A percentile compares a stretch with the other conserved stretches of the same genome.
Evolutionary conservation across 2,113 vertebrate genomes (phyloP).

Genomic region (Notothenia rossii): DNA sequence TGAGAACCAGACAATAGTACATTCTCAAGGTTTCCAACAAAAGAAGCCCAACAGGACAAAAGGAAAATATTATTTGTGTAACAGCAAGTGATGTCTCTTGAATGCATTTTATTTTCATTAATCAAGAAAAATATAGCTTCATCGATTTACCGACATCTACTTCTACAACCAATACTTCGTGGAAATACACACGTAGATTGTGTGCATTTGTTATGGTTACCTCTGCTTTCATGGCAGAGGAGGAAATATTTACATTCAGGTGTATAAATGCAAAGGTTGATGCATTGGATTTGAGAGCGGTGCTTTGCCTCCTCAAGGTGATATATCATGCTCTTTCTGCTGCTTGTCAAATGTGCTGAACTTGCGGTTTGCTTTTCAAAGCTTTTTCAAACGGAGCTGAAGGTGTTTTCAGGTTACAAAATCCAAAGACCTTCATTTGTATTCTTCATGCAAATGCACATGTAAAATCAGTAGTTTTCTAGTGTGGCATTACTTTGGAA

Average conservation of each 20-base stretch:
- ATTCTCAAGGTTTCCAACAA: constrained; percentile 18
- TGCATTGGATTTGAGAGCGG: constrained; percentile 48
- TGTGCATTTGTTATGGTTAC: constrained; percentile 62
- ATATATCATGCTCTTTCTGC: constrained; percentile 64
- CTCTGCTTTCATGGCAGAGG: constrained; percentile 39
- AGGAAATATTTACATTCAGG: constrained; percentile 48
- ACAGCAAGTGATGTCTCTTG: constrained; percentile 51
- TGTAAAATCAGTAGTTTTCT: constrained; percentile 30
- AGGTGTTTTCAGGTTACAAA: constrained; percentile 40
- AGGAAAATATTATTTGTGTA: constrained; percentile 35
- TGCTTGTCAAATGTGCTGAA: constrained; percentile 67
- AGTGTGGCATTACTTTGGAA: constrained; percentile 17
- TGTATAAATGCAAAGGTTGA: constrained; percentile 51
- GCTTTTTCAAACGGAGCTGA: constrained; percentile 39
- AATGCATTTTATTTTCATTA: constrained; percentile 58
- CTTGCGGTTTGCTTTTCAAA: constrained; percentile 53
- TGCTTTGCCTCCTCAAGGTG: constrained; percentile 44
- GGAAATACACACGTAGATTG: constrained; percentile 41
- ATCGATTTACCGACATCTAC: constrained; percentile 31
- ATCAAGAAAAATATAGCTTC: constrained; percentile 10
- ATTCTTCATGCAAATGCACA: constrained; percentile 35
- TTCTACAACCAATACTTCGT: constrained; percentile 54
- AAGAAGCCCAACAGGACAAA: constrained; percentile 15
- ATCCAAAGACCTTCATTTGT: constrained; percentile 31
- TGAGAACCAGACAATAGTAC: neutral